Conservation (phyloP, 2,113 vertebrate species). For the Empidonax alnorum region DNA sequence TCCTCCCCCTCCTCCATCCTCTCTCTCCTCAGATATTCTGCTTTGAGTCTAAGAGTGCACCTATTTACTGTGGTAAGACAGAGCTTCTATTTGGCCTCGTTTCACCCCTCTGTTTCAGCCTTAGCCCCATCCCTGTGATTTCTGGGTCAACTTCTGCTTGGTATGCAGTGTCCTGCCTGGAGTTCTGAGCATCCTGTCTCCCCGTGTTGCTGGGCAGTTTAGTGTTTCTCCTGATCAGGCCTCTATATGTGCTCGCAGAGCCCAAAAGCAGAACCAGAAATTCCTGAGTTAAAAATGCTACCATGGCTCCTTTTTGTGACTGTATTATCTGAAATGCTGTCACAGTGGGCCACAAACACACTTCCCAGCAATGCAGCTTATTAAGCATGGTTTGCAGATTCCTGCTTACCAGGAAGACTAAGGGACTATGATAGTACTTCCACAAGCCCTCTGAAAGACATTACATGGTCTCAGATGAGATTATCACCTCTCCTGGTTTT, state of each 20-base stretch:
- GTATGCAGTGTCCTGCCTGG: neutral
- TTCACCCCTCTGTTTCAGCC: neutral
- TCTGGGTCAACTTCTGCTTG: conserved; percentile 16
- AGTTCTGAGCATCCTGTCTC: neutral
- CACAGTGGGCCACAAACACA: neutral
- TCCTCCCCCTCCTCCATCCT: no score
- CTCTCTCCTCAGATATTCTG: neutral
- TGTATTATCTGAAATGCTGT: neutral
- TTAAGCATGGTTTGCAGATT: neutral
- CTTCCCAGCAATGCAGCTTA: neutral
- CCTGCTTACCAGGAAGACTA: neutral
- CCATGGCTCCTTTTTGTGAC: neutral
- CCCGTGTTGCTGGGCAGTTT: neutral
- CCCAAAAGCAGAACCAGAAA: neutral
- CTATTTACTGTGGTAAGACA: neutral
- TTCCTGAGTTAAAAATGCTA: neutral
- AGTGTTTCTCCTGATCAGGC: neutral
- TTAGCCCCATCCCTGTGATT: neutral
- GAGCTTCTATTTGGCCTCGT: neutral
- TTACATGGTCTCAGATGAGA: neutral
- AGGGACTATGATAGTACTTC: neutral
- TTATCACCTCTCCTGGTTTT: neutral
- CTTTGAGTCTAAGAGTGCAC: neutral
- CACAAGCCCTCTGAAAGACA: neutral
- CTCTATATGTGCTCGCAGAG: neutral